Base-by-base conservation (phyloP, 1,140 invertebrate genomes). In the Colletes gigas region DNA sequence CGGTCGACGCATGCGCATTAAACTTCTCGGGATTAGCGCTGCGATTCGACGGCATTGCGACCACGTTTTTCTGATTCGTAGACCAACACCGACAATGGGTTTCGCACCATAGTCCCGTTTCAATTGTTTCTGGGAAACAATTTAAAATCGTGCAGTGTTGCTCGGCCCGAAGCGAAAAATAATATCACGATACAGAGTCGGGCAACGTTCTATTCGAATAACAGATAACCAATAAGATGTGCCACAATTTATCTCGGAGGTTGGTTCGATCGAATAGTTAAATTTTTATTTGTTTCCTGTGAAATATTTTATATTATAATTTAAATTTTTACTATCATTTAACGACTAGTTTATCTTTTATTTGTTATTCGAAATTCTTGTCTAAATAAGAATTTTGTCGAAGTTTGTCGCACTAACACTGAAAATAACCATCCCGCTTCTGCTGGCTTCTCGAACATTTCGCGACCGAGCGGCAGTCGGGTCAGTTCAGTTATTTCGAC, bases 401-500 rank as follows among this genome's bases (percentile, higher is more conserved):
- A 30, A 15, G 30, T 41, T n/a, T 3, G 7, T 0, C 8, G 19
- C 12, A 7, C 4, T 21, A 60, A 75, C 39, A 73, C 71, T 75
- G 62, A 67, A 80, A 80, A 80, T 80, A 80, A 66, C 63, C 17
- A 17, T 4, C 15, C n/a, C 9, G 6, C n/a, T 21, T 47, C 21
- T 10, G 9, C 21, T 4, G 12, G 50, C 17, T 55, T 59, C 30
- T 0, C 15, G 15, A 75, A 80, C 41, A n/a, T 80, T 80, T 74
- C 54, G 14, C 7, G 60, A 62, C 17, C 44, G 44, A 74, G 62
- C 15, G 30, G 50, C 52, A 65, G 62, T 67, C 62, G 15, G 78
- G 78, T 75, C 63, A 80, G 70, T 73, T 66, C 78, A 60, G 78
- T 67, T 80, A 80, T 80, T 80, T 80, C 62, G 71, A 80, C 71